phyloP scores from a whole-genome alignment of 2,113 vertebrate genomes.

The Mesitornis unicolor region DNA sequence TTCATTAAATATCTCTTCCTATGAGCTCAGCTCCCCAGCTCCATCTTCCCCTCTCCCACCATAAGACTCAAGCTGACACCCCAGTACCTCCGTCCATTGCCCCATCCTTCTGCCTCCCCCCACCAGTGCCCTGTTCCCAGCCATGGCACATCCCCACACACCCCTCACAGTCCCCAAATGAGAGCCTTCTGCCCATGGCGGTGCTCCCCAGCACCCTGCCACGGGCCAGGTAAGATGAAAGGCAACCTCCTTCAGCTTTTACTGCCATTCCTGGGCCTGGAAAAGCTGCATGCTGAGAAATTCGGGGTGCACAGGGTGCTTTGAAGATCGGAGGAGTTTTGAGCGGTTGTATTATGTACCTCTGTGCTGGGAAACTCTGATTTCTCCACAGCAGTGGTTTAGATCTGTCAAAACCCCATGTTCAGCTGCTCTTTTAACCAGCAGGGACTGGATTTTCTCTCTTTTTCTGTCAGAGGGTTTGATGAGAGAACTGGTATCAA shows the following conservation, averaged over 20 bases:
- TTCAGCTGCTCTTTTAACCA: slow-evolving; percentile 18
- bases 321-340: not conserved
- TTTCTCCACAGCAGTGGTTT: not conserved
- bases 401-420: slow-evolving; percentile 15
- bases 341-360: not conserved
- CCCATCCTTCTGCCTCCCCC: not conserved
- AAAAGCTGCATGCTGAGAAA: not conserved
- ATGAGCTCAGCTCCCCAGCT: not conserved
- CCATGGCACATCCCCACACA: rapidly evolving
- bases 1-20: not conserved
- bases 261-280: rapidly evolving
- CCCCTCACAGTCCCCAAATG: rapidly evolving
- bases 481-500: slow-evolving; percentile 36
- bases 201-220: too few species aligned
- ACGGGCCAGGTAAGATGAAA: rapidly evolving
- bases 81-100: rapidly evolving
- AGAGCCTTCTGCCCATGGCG: rapidly evolving
- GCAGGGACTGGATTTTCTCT: slow-evolving; percentile 44
- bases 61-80: not conserved
- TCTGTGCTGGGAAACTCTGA: not conserved
- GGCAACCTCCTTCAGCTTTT: not conserved
- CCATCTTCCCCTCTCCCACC: not conserved
- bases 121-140: not conserved
- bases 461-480: slow-evolving; percentile 27
- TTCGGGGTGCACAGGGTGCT: not conserved